Conservation (phyloP, 2,888 invertebrate genomes). For the Agrotis puta region DNA sequence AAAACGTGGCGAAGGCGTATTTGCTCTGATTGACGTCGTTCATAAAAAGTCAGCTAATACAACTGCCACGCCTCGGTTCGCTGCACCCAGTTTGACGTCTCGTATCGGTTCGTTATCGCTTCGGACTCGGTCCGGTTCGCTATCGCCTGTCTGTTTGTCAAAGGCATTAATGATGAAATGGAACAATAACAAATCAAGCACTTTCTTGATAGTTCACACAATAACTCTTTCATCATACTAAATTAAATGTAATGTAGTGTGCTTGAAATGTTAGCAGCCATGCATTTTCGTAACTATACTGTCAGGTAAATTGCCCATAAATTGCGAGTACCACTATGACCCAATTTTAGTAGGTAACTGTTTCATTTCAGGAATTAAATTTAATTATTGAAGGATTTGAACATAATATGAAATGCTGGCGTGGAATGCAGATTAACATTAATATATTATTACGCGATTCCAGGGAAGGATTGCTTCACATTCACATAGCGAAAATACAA, state of each 20-base stretch:
- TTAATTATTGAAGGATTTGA: conserved; percentile 41
- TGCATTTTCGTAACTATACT: conserved; percentile 37
- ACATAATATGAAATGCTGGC: conserved; percentile 13
- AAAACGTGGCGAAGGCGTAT: too few relatives aligned
- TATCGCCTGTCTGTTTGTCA: too few relatives aligned
- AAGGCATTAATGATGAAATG: too few relatives aligned
- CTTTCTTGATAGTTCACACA: conserved; percentile 1
- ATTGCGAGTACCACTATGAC: conserved; percentile 38
- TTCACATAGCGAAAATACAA: not conserved
- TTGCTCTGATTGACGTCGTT: too few relatives aligned
- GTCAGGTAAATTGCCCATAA: conserved; percentile 52
- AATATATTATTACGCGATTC: not conserved
- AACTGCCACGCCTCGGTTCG: too few relatives aligned
- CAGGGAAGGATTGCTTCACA: not conserved
- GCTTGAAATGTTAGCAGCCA: conserved; percentile 34
- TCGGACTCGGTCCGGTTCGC: too few relatives aligned
- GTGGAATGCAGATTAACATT: conserved; percentile 30
- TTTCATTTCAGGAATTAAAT: conserved; percentile 42
- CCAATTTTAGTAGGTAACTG: conserved; percentile 29
- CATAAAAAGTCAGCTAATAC: too few relatives aligned
- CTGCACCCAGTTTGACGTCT: too few relatives aligned
- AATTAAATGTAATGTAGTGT: conserved; percentile 12
- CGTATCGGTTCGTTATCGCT: too few relatives aligned
- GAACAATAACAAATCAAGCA: too few relatives aligned
- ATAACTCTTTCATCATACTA: not conserved